Evolutionary conservation across 2,888 invertebrate genomes (phyloP), one percentile per base, ranked within the genome.

Genomic region (Thyatira batis): DNA sequence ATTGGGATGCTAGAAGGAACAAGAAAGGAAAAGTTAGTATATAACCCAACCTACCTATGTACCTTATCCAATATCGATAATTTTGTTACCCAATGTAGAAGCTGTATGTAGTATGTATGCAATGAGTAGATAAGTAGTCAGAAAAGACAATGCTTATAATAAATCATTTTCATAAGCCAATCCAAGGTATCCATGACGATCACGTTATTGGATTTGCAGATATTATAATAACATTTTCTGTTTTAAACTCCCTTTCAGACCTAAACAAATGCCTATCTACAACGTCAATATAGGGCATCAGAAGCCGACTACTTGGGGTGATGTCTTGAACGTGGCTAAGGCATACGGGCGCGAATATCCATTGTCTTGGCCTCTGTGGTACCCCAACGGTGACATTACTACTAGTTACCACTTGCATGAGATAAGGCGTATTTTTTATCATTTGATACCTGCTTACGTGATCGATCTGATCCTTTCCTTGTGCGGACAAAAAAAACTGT

Each of bases 251-350:
- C 2, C 13, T 89, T 90, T 45, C 80, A 96, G 96, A 65, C 76
- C 93, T 0, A 87, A 92, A 52, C 90, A 91, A 46, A 93, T 97
- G 45, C 96, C 97, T 0, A 96, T 99, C 3, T 98, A 96, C 89
- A 98, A 99, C 80, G 93, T 98, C 65, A 97, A 98, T 39, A 95
- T 96, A 54, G 97, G 97, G 10, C 95, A 95, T 46, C 93, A 96
- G 43, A 94, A 96, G 68, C 95, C 95, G 2, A 94, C 97, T 28
- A 96, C 96, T 0, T 99, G 98, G 98, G 95, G 95, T 2, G 95
- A 97, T 20, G 94, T 98, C 10, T 92, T 98, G 65, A 90, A 94
- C 52, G 92, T 94, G 54, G 95, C 95, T 10, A 94, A 94, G 71
- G 86, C 90, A 20, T 92, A 95, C 50, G 94, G 94, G 5, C 93